Conservation (phyloP, 2,797 vertebrate genomes). For the Miichthys miiuy region DNA sequence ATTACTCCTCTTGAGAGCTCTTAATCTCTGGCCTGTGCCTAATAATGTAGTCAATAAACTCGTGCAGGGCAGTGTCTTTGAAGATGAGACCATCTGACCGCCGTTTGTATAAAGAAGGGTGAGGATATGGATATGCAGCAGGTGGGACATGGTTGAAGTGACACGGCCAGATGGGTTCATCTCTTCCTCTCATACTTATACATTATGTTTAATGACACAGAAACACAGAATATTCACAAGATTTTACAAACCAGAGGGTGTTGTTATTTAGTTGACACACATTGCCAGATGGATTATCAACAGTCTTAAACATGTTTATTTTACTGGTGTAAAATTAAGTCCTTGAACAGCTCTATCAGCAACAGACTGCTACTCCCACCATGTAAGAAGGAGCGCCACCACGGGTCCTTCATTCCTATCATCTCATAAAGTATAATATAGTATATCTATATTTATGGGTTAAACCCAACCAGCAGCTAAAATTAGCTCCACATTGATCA, state of each 20-base stretch:
- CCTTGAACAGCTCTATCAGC: too few species aligned
- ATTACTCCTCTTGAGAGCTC: slow-evolving; percentile 38
- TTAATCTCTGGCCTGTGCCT: slow-evolving; percentile 49
- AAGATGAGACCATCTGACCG: slow-evolving; percentile 39
- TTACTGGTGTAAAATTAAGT: too few species aligned
- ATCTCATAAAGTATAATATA: neutral
- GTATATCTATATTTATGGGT: neutral
- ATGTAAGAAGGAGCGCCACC: too few species aligned
- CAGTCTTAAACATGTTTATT: too few species aligned
- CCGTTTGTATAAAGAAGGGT: slow-evolving; percentile 39
- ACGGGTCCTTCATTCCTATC: too few species aligned
- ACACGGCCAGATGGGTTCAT: slow-evolving; percentile 51
- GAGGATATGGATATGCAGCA: slow-evolving; percentile 43
- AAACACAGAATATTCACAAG: neutral
- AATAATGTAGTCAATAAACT: slow-evolving; percentile 49
- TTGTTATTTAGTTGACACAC: neutral
- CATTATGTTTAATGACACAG: slow-evolving; percentile 15
- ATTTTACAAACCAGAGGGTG: slow-evolving; percentile 37
- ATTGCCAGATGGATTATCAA: too few species aligned
- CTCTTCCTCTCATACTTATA: slow-evolving; percentile 1
- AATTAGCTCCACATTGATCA: slow-evolving; percentile 4
- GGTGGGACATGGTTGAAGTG: slow-evolving; percentile 40
- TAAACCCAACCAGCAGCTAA: neutral
- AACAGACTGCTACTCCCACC: too few species aligned
- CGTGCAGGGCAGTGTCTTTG: slow-evolving; percentile 3